Evolutionary conservation across 2,888 invertebrate genomes (phyloP), one percentile per base, ranked within the genome.

Genomic region (Sminthurinus aureus): DNA sequence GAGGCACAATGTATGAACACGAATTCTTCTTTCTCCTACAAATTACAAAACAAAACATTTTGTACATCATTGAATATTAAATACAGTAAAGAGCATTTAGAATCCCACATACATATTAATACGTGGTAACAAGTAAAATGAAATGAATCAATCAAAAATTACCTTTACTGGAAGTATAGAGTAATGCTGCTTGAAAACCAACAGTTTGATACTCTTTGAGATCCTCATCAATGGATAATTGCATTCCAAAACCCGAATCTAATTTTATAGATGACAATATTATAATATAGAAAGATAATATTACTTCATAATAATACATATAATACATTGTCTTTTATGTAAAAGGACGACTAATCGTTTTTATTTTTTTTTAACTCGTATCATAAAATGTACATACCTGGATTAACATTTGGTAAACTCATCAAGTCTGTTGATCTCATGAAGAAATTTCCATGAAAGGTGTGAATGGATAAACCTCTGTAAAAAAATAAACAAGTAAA

Each of bases 371-470:
- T n/a, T n/a, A n/a, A n/a, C 66, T 20, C 66, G 98, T 95, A 91
- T 99, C 99, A n/a, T n/a, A n/a, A n/a, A n/a, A n/a, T n/a, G n/a
- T n/a, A n/a, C n/a, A n/a, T n/a, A n/a, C n/a, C n/a, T 0, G 99
- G 99, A 90, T 98, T 99, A 84, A 98, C 95, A 92, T 99, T 99
- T 67, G 99, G 98, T 88, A 99, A 91, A 15, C 98, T 97, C 83
- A 99, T 92, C 82, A 99, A 92, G 92, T 99, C 99, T 4, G 98
- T 98, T 0, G 99, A 98, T 4, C 99, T 93, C 79, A 99, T 99
- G 91, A 99, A 99, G 93, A 98, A 98, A 91, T 99, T 99, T 69
- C 99, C 99, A 91, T 99, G 98, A 94, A 99, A 99, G 90, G 98
- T 97, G 91, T 99, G 98, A 89, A 99, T 96, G 50, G 96, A 93